phyloP scores from a whole-genome alignment of 1,140 invertebrate species.

The Camponotus floridanus region DNA sequence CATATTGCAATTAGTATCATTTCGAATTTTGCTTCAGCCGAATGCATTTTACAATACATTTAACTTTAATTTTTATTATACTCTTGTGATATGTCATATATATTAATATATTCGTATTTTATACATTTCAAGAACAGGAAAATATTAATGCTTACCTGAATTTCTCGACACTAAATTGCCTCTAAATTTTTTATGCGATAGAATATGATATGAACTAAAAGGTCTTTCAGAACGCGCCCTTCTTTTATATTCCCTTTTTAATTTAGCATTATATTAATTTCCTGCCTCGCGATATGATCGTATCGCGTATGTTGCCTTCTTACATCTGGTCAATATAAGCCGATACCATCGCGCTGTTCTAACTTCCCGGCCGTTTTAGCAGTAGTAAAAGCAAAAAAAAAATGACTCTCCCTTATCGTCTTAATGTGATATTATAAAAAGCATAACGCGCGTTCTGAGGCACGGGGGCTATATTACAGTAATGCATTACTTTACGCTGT shows the following conservation, averaged over 20 bases:
- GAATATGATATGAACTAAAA: background rate
- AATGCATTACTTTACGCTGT: conserved; percentile 62
- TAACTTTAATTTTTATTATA: background rate
- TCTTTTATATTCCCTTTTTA: background rate
- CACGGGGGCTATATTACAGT: conserved; percentile 38
- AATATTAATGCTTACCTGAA: background rate
- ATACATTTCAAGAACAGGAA: background rate
- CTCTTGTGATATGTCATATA: background rate
- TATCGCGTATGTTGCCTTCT: background rate
- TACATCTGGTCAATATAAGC: background rate
- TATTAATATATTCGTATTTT: background rate
- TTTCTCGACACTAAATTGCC: background rate
- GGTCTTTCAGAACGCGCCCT: background rate
- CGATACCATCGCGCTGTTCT: conserved; percentile 13
- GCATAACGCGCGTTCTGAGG: conserved; percentile 21
- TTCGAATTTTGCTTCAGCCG: conserved; percentile 3
- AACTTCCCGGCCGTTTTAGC: background rate
- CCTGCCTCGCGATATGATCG: background rate
- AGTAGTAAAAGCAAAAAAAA: conserved; percentile 48
- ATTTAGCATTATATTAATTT: conserved; percentile 28
- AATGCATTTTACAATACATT: conserved; percentile 18
- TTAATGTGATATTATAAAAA: conserved; percentile 53
- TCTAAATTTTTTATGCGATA: background rate
- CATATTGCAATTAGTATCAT: background rate
- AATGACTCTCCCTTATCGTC: conserved; percentile 49